phyloP scores from a whole-genome alignment of 2,888 invertebrate genomes.

The Amphiduros pacificus region DNA sequence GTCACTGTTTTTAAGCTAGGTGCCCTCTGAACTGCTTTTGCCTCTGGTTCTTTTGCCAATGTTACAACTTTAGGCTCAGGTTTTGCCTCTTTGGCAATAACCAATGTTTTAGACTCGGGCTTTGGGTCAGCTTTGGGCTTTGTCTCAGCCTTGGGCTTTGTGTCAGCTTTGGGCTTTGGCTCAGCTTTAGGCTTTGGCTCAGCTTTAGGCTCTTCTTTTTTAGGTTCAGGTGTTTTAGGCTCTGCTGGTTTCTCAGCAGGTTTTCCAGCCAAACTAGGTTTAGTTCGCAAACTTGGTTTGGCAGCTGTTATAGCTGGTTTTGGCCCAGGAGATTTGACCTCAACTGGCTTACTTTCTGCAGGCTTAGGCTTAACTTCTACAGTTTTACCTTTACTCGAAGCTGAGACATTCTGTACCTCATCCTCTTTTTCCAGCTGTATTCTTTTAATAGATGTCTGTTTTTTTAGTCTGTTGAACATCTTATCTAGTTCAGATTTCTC shows the following conservation, averaged over 20 bases:
- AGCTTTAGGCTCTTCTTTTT: no score
- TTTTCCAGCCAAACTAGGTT: no score
- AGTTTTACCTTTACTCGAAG: not conserved
- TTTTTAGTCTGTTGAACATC: conserved; percentile 14
- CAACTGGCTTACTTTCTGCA: not conserved
- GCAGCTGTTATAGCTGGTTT: no score
- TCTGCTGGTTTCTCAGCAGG: not conserved
- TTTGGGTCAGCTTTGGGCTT: not conserved
- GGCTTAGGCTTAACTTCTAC: not conserved
- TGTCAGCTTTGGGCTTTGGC: no score
- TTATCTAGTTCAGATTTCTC: conserved; percentile 8
- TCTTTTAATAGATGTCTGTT: conserved; percentile 13
- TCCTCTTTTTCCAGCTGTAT: no score
- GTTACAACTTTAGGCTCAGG: no score
- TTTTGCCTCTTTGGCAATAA: not conserved
- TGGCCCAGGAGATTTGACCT: not conserved
- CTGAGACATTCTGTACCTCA: no score
- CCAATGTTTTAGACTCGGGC: not conserved
- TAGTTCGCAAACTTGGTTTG: no score
- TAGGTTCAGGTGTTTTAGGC: not conserved
- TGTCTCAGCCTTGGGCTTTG: conserved; percentile 2
- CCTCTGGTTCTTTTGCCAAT: no score
- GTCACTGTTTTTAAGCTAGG: no score
- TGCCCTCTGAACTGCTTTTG: no score
- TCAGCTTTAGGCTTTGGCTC: not conserved